Conservation (phyloP, 1,140 invertebrate species). For the Riptortus pedestris region DNA sequence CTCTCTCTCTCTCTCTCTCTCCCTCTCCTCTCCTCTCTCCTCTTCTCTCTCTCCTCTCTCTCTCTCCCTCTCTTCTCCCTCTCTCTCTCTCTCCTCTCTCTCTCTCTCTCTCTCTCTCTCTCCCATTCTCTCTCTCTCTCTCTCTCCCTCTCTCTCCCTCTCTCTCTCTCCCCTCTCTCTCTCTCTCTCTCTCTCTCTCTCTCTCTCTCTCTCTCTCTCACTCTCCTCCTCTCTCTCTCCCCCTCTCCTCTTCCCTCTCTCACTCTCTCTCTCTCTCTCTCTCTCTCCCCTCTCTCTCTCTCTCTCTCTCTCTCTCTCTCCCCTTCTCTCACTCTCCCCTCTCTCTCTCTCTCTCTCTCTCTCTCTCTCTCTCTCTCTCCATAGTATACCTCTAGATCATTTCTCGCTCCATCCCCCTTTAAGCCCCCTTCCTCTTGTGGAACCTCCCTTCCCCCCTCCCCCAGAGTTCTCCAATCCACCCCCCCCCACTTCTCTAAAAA, state of each 20-base stretch:
- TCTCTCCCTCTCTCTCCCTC: not conserved
- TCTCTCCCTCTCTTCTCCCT: not conserved
- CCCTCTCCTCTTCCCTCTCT: not conserved
- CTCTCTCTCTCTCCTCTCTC: not conserved
- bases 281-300: not conserved
- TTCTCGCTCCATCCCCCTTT: no score
- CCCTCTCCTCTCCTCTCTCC: not conserved
- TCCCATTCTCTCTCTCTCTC: not conserved
- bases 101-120: not conserved
- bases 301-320: not conserved
- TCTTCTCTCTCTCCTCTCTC: not conserved
- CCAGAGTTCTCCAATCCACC: no score
- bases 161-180: not conserved
- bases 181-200: not conserved
- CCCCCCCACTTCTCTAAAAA: no score
- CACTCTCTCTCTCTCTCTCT: slow-evolving; percentile 36
- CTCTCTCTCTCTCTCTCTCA: not conserved
- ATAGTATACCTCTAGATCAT: no score
- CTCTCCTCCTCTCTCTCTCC: not conserved
- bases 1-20: not conserved
- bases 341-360: slow-evolving; percentile 25
- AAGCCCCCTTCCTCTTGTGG: no score
- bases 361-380: slow-evolving; percentile 35
- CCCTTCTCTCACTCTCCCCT: not conserved
- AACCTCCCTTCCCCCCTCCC: no score